A percentile compares a stretch with the other conserved stretches of the same genome.
Conservation (phyloP, 2,888 invertebrate species). For the Scaptomyza reducta region DNA sequence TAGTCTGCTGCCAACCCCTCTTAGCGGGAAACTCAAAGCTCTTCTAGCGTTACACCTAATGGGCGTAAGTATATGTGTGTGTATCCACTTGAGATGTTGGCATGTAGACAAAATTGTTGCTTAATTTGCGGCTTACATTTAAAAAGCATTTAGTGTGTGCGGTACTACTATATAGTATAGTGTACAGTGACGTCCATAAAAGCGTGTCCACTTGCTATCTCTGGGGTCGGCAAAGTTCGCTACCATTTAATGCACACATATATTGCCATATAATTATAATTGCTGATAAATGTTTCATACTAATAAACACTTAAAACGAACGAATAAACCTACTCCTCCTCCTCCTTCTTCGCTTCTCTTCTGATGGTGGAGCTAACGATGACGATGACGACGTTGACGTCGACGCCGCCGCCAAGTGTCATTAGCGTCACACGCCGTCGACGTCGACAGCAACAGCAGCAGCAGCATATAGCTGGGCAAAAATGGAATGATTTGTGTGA, state of each 20-base stretch:
- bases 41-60: constrained; percentile 56
- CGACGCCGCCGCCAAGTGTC: constrained; percentile 50
- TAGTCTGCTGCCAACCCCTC: constrained; percentile 41
- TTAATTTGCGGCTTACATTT: constrained; percentile 66
- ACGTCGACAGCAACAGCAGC: constrained; percentile 7
- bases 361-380: constrained; percentile 46
- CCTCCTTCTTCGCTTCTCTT: neutral
- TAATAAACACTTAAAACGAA: constrained; percentile 74
- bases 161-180: too few relatives aligned
- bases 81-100: constrained; percentile 56
- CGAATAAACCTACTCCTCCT: constrained; percentile 34
- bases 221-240: constrained; percentile 74
- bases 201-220: constrained; percentile 55
- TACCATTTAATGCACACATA: constrained; percentile 77
- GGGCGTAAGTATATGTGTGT: constrained; percentile 38
- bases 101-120: constrained; percentile 57
- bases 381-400: constrained; percentile 20
- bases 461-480: constrained; percentile 45
- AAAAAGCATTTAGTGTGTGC: constrained; percentile 67
- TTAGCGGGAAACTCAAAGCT: constrained; percentile 20
- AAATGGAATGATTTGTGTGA: constrained; percentile 78
- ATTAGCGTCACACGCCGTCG: constrained; percentile 75
- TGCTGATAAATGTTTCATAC: constrained; percentile 82
- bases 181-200: constrained; percentile 37
- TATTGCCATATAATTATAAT: constrained; percentile 81